Evolutionary conservation across 2,113 vertebrate genomes (phyloP), one percentile per base, ranked within the genome.

Genomic region (Prochilodus magdalenae): DNA sequence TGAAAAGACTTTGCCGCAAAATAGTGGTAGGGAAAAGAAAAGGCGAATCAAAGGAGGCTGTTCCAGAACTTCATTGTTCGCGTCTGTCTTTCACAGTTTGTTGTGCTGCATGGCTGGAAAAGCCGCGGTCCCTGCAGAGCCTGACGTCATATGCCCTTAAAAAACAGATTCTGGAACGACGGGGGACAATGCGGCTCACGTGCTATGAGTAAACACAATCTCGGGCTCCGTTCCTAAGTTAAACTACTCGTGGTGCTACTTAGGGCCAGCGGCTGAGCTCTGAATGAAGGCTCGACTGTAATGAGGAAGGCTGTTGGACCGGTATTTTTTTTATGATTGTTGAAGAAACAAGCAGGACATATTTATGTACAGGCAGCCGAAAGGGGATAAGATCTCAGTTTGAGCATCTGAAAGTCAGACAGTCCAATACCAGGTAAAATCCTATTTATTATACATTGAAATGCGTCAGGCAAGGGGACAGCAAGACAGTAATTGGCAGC

Each of bases 61-160:
- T 74, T 74, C 71, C n/a, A n/a, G n/a, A n/a, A 55, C 60, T 81
- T 81, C 55, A 65, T 65, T 73, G 60, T 73, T 80, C 55, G n/a
- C 24, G 59, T 74, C 49, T 65, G n/a, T 66, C 44, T 40, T 59
- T 40, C 29, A 66, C 70, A 81, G 71, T 47, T 65, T 74, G 71
- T 66, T 57, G 80, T 75, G 47, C 69, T 81, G 79, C 69, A 15
- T 22, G 53, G 60, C 30, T 81, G 60, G 71, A 74, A n/a, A n/a
- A 81, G 44, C 71, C 47, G 36, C 36, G 55, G 22, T 72, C 77
- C 77, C 66, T 44, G 36, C 57, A 73, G 76, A 67, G 49, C 59
- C 75, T 77, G 70, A 84, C 30, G n/a, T 70, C 82, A 70, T 13
- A n/a, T n/a, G 40, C 59, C 33, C 40, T 83, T 55, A 73, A 60